These are phyloP conservation scores for Caenorhabditis panamensis DNA, from an alignment of 2,888 invertebrate genomes.

Conservation along the genomic window DNA sequence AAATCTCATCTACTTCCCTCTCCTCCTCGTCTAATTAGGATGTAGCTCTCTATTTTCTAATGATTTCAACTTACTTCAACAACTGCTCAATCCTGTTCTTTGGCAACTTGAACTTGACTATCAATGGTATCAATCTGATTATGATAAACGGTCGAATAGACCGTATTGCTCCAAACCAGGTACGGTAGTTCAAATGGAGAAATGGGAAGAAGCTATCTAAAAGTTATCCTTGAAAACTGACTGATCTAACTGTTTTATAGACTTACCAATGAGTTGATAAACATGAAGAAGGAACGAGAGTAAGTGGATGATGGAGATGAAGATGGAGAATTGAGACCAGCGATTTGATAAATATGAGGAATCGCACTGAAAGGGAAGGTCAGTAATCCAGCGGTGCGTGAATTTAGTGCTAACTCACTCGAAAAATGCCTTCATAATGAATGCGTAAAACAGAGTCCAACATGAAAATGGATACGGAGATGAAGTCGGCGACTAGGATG, in stretches of 20 bases:
- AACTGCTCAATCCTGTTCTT: slow-evolving; percentile 98
- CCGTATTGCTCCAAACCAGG: slow-evolving; percentile 90
- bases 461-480: slow-evolving; percentile 93
- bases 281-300: slow-evolving; percentile 93
- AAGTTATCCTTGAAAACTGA: slow-evolving; percentile 9
- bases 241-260: not conserved
- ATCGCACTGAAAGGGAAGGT: slow-evolving; percentile 52
- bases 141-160: slow-evolving; percentile 97
- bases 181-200: slow-evolving; percentile 86
- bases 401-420: slow-evolving; percentile 86
- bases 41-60: too few relatives aligned
- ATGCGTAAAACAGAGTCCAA: slow-evolving; percentile 99
- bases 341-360: slow-evolving; percentile 84
- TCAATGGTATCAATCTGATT: slow-evolving; percentile 95
- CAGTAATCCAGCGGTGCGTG: not conserved
- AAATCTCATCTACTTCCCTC: too few relatives aligned
- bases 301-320: slow-evolving; percentile 97
- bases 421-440: slow-evolving; percentile 93
- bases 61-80: slow-evolving; percentile 95
- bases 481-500: slow-evolving; percentile 89
- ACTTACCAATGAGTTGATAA: slow-evolving; percentile 70
- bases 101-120: slow-evolving; percentile 98
- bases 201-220: slow-evolving; percentile 59
- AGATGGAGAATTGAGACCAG: slow-evolving; percentile 99
- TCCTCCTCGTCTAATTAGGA: too few relatives aligned